Evolutionary conservation across 2,888 invertebrate genomes (phyloP), one percentile per base, ranked within the genome.

Genomic region (Euspilapteryx auroguttella): DNA sequence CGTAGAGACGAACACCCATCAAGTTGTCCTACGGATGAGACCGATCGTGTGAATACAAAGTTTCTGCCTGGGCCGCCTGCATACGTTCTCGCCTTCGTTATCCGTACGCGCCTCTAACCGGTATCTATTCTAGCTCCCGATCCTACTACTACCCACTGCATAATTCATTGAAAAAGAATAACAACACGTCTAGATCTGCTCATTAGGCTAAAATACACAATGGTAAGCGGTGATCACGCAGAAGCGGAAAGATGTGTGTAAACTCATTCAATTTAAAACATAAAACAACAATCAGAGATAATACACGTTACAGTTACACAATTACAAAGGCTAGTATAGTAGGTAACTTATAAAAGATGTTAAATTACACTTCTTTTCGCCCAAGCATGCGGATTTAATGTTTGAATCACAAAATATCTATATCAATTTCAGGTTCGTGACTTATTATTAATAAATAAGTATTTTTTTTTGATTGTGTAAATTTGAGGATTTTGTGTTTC

Each of bases 11-110:
- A 59, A 54, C 68, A 62, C 61, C 66, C 71, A 56, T 78, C 78
- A 65, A 78, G 58, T 64, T 71, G 75, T 68, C 79, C 79, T 78
- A 78, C 54, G 71, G 56, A 73, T 54, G 55, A 73, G 49, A 73
- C 55, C 40, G 45, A 32, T 44, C 42, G 35, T 42, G 40, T 44
- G 40, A 22, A 10, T 13, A 10, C 27, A 3, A 21, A n/a, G 9
- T 27, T 9, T n/a, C 14, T 36, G 33, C 32, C 36, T 33, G 34
- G 32, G 33, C 31, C 28, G 32, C 34, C 39, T 37, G 44, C 46
- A 40, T 45, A 41, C 50, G 49, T 39, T 39, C 38, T 49, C 45
- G 55, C 9, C 24, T 13, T 14, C 49, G 45, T n/a, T n/a, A n/a
- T n/a, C n/a, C n/a, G n/a, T n/a, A n/a, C n/a, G n/a, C n/a, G n/a